Conservation (phyloP, 1,140 invertebrate genomes). For the Cotesia chilonis region DNA sequence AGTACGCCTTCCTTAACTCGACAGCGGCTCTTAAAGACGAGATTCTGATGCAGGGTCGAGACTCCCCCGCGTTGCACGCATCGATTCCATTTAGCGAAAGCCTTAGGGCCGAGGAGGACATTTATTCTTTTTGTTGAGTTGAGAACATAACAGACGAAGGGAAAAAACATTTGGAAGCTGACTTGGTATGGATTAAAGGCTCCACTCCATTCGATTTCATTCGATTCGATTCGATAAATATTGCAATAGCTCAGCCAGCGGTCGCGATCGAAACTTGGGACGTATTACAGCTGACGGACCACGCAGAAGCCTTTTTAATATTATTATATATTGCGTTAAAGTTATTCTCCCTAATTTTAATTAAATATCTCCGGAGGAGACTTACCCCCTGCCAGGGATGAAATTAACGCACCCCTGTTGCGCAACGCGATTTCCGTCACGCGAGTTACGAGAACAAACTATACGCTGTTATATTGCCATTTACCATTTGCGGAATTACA, state of each 20-base stretch:
- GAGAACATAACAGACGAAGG: background rate
- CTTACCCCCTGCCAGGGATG: slow-evolving; percentile 47
- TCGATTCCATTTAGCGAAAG: slow-evolving; percentile 19
- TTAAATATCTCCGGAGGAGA: slow-evolving; percentile 50
- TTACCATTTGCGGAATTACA: background rate
- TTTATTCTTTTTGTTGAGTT: background rate
- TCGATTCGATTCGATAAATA: background rate
- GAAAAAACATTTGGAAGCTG: background rate
- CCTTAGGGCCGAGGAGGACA: background rate
- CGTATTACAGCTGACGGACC: background rate
- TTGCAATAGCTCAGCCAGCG: background rate
- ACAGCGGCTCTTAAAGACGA: too few relatives aligned
- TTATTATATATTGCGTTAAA: background rate
- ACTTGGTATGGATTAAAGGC: background rate
- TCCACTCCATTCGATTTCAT: too few relatives aligned
- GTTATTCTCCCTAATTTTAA: slow-evolving; percentile 50
- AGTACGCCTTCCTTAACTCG: background rate
- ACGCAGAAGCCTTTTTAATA: background rate
- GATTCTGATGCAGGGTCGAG: background rate
- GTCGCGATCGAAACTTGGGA: too few relatives aligned
- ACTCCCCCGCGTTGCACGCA: slow-evolving; percentile 16
- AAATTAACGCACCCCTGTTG: slow-evolving; percentile 49
- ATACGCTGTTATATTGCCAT: slow-evolving; percentile 33
- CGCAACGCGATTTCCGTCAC: slow-evolving; percentile 52
- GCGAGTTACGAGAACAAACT: slow-evolving; percentile 48